phyloP scores from a whole-genome alignment of 2,113 vertebrate genomes.

The Madoqua kirkii region DNA sequence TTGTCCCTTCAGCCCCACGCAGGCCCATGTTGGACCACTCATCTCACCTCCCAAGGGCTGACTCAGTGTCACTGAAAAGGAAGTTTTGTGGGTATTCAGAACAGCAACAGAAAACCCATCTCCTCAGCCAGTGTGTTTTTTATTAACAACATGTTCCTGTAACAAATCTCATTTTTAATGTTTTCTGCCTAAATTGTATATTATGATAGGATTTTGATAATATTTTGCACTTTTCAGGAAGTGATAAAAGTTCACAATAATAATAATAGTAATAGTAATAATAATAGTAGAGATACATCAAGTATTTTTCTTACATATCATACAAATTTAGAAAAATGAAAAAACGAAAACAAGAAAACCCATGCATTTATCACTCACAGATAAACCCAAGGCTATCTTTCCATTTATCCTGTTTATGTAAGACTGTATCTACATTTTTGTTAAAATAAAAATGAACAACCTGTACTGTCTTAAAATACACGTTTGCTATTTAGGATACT shows the following conservation, averaged over 20 bases:
- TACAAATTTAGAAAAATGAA: neutral
- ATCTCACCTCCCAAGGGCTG: neutral
- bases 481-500: neutral
- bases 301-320: neutral
- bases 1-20: accelerated
- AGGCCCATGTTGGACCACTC: neutral
- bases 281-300: neutral
- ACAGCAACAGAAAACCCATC: neutral
- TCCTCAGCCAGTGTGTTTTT: neutral
- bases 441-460: neutral
- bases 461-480: neutral
- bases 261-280: neutral
- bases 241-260: neutral
- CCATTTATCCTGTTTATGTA: neutral
- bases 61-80: neutral
- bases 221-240: neutral
- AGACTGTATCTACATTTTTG: neutral
- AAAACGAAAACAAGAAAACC: neutral
- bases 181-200: neutral
- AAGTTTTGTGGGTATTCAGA: neutral
- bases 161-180: neutral
- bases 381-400: neutral
- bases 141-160: neutral
- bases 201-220: neutral
- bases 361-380: neutral